Base-by-base conservation (phyloP, 2,888 invertebrate species). In the Parnassius glacialis region DNA sequence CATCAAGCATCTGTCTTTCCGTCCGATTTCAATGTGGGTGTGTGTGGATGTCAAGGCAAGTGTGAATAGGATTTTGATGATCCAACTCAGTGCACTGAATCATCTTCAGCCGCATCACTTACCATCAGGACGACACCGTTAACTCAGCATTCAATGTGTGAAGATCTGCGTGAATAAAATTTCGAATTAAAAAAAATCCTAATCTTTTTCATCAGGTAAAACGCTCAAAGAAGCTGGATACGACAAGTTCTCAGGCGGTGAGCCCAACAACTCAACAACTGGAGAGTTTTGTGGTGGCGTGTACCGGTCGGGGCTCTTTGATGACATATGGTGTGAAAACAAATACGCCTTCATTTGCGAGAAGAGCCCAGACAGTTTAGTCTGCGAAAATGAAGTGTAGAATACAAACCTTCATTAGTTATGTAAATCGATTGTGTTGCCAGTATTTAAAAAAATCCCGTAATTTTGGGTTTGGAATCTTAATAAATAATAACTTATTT, bases 231-330 rank as follows among this genome's bases (percentile, higher is more conserved):
- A 52, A 10, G 45, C 58, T 12, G 52, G 52, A 44, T 52, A 51
- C n/a, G 25, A 11, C 13, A 58, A 52, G 10, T 58, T 52, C 58
- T 25, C 66, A 0, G 52, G 12, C 0, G 74, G 72, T 0, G 75
- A 81, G 54, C 81, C 83, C 0, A 74, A 79, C 57, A 76, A 79
- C 64, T 50, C 70, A 0, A 60, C 72, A 0, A 60, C 65, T 0
- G 76, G 75, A 0, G 75, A 82, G 64, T 75, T 11, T 59, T 84
- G 80, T 48, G 79, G 79, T 0, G 67, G 69, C 0, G 66, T 83
- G 9, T 74, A 69, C 62, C 68, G 79, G 1, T 55, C 52, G 1
- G 80, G 71, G 0, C 34, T 64, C 10, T 58, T 76, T 1, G 67
- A 73, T 34, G 74, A 76, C 45, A 50, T 71, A 1, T 66, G 68